Evolutionary conservation across 2,113 vertebrate genomes (phyloP).

Genomic region (Tragelaphus imberbis): DNA sequence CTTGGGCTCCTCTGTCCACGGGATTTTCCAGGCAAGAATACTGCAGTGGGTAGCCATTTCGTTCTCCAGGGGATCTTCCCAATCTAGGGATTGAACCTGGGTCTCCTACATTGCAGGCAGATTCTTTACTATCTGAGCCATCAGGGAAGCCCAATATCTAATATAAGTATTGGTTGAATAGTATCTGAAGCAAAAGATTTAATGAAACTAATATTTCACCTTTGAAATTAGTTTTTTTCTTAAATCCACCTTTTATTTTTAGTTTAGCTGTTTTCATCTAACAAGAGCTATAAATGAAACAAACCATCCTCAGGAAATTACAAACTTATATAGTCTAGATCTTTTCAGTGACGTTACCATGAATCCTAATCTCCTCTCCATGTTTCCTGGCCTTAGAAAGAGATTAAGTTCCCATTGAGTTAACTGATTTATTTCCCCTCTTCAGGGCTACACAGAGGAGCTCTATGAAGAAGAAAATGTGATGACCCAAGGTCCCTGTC

Average conservation of each 20-base stretch:
- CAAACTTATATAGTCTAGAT: not conserved
- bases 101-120: not conserved
- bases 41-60: not conserved
- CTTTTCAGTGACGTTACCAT: not conserved
- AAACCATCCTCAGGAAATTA: not conserved
- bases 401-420: not conserved
- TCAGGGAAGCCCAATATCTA: not conserved
- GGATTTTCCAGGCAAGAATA: not conserved
- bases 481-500: conserved; percentile 22
- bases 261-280: not conserved
- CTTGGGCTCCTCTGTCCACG: not conserved
- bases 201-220: conserved; percentile 35
- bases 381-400: conserved; percentile 19
- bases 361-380: not conserved
- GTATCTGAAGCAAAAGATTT: conserved; percentile 39
- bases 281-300: not conserved
- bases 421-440: conserved; percentile 16
- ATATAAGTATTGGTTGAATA: not conserved
- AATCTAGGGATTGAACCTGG: not conserved
- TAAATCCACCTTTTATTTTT: conserved; percentile 45
- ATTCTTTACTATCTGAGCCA: not conserved
- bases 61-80: not conserved
- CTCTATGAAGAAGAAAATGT: conserved; percentile 5
- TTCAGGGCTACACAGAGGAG: not conserved
- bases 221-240: not conserved